These are phyloP conservation scores for Phanerotoma sp. DNA, from an alignment of 2,888 invertebrate species.

Conservation along the genomic window DNA sequence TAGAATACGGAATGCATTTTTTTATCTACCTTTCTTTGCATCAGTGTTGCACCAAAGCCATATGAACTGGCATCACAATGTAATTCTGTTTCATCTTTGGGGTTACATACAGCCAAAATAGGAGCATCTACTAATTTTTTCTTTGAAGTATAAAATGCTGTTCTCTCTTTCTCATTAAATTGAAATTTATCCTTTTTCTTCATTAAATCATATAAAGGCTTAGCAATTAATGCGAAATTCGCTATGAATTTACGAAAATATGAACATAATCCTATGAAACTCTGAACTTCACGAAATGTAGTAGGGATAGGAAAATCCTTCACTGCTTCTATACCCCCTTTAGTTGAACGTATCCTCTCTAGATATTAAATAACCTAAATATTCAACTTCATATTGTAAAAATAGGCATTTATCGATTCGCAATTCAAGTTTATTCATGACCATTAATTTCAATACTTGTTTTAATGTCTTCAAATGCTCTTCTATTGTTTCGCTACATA, in stretches of 20 bases:
- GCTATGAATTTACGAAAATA: slow-evolving; percentile 36
- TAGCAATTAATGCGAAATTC: slow-evolving; percentile 34
- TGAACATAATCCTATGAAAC: slow-evolving; percentile 33
- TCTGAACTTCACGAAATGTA: slow-evolving; percentile 20
- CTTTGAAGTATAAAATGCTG: no score
- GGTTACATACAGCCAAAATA: no score
- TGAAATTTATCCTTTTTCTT: slow-evolving; percentile 31
- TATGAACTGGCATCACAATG: no score
- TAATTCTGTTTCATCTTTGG: no score
- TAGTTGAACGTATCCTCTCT: slow-evolving; percentile 24
- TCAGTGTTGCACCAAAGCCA: no score
- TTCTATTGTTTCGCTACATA: slow-evolving; percentile 25
- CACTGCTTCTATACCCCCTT: slow-evolving; percentile 28
- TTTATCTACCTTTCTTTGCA: no score
- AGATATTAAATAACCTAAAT: slow-evolving; percentile 26
- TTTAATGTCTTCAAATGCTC: slow-evolving; percentile 13
- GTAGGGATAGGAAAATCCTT: slow-evolving; percentile 25
- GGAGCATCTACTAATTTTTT: no score
- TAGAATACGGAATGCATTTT: no score
- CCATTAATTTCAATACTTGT: slow-evolving; percentile 22
- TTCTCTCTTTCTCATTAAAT: slow-evolving; percentile 19
- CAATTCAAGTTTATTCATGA: slow-evolving; percentile 30
- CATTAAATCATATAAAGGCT: slow-evolving; percentile 38
- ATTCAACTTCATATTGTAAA: slow-evolving; percentile 22
- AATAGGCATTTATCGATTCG: slow-evolving; percentile 30